Evolutionary conservation across 1,140 invertebrate species (phyloP).

Genomic region (Sipha flava): DNA sequence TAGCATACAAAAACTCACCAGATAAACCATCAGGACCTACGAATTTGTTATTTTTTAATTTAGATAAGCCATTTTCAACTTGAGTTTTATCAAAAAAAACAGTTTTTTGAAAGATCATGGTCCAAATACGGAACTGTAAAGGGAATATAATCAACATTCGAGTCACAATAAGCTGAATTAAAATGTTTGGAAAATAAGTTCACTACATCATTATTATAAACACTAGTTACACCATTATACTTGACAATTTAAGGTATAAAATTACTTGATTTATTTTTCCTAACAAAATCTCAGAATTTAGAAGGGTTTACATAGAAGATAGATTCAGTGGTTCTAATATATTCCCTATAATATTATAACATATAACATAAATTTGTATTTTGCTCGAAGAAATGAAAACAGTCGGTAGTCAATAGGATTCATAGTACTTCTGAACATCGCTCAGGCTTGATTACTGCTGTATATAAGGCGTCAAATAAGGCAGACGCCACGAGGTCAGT

Average conservation of each 20-base stretch:
- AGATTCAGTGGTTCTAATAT: not conserved
- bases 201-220: not conserved
- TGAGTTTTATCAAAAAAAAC: not conserved
- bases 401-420: not conserved
- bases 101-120: not conserved
- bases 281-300: too few species aligned
- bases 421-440: not conserved
- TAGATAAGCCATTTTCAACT: not conserved
- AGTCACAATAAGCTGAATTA: not conserved
- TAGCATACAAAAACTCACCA: not conserved
- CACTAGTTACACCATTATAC: not conserved
- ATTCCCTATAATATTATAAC: not conserved
- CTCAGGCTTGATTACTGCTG: not conserved
- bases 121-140: not conserved
- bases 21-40: not conserved
- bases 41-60: not conserved
- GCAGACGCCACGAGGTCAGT: not conserved
- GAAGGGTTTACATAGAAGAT: not conserved
- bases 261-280: not conserved
- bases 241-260: not conserved
- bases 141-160: too few species aligned
- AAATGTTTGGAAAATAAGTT: not conserved
- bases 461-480: not conserved
- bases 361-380: not conserved
- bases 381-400: not conserved